A percentile compares a stretch with the other conserved stretches of the same genome.
Conservation (phyloP, 1,140 invertebrate genomes). For the Drosophila subobscura region DNA sequence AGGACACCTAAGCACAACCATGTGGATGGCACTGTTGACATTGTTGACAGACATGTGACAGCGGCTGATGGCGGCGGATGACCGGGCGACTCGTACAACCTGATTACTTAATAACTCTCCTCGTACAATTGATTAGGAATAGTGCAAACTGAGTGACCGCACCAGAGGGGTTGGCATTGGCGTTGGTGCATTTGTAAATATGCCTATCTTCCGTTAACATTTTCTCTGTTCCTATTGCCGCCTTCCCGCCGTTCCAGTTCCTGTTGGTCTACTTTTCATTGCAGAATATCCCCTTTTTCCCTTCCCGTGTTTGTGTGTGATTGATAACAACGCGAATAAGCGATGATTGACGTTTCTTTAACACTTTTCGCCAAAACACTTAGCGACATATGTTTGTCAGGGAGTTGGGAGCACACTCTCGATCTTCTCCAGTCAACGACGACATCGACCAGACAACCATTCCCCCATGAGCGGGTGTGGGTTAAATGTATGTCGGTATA, state of each 20-base stretch:
- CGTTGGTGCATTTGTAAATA: constrained; percentile 47
- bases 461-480: constrained; percentile 33
- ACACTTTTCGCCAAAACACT: constrained; percentile 80
- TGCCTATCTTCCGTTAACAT: constrained; percentile 8
- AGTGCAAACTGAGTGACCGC: constrained; percentile 31
- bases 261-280: constrained; percentile 42
- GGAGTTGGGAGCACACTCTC: constrained; percentile 68
- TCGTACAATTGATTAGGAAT: constrained; percentile 51
- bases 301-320: constrained; percentile 49
- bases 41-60: constrained; percentile 78
- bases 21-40: not conserved
- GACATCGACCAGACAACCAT: constrained; percentile 58
- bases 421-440: constrained; percentile 68
- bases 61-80: constrained; percentile 16
- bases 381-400: constrained; percentile 78
- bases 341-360: constrained; percentile 83
- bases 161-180: not conserved
- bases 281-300: constrained; percentile 39
- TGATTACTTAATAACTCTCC: constrained; percentile 76
- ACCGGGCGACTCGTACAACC: constrained; percentile 57
- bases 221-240: constrained; percentile 36
- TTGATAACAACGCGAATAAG: constrained; percentile 83
- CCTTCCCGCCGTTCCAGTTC: constrained; percentile 29
- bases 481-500: constrained; percentile 58
- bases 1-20: constrained; percentile 43